These are phyloP conservation scores for Elanoides forficatus DNA, from an alignment of 2,113 vertebrate genomes.

Conservation along the genomic window DNA sequence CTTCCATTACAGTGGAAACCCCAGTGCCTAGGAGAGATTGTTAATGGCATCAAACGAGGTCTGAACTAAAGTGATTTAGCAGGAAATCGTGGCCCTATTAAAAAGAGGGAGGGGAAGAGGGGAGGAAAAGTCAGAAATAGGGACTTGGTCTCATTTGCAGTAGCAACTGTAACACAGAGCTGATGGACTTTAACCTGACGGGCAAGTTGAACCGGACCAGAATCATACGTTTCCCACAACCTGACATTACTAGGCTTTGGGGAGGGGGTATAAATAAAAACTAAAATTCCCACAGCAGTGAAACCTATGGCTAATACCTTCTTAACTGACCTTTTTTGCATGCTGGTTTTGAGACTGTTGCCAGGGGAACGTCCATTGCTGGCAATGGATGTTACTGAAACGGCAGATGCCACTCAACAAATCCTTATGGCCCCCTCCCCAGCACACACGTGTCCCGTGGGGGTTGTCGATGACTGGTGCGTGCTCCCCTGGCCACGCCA, in stretches of 20 bases:
- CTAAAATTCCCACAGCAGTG: background rate
- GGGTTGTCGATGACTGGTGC: rapidly evolving
- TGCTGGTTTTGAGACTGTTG: background rate
- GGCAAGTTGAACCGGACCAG: background rate
- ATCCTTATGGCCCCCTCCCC: background rate
- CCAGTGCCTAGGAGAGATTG: constrained; percentile 7
- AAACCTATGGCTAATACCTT: background rate
- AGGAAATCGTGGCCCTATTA: rapidly evolving
- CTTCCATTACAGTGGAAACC: background rate
- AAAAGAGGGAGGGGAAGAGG: too few species aligned
- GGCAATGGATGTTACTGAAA: background rate
- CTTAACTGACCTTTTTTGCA: background rate
- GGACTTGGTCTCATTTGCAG: background rate
- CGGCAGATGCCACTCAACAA: background rate
- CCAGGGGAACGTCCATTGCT: constrained; percentile 36
- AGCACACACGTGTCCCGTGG: rapidly evolving
- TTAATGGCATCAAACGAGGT: rapidly evolving
- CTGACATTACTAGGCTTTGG: background rate
- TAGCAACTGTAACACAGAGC: background rate
- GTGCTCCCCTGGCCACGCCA: rapidly evolving
- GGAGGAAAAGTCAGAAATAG: background rate
- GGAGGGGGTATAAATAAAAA: background rate
- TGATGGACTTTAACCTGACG: rapidly evolving
- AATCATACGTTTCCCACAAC: background rate
- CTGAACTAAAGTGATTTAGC: background rate